phyloP scores from a whole-genome alignment of 2,888 invertebrate species.

The Ptycholaimellus sp. region DNA sequence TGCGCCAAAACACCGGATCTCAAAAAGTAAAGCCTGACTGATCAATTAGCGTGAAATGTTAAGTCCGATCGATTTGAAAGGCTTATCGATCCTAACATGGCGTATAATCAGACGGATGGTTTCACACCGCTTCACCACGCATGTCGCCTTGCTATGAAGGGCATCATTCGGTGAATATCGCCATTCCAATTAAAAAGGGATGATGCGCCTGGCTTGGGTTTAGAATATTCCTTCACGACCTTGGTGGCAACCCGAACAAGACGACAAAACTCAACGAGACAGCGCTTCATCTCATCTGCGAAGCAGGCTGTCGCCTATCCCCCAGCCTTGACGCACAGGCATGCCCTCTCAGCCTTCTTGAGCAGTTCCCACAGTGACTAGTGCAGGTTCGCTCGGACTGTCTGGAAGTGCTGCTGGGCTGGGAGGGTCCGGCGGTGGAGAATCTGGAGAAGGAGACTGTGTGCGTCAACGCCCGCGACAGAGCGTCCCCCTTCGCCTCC shows the following conservation, averaged over 20 bases:
- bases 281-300: conserved; percentile 40
- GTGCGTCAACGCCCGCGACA: conserved; percentile 38
- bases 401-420: conserved; percentile 35
- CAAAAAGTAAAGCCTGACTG: no score
- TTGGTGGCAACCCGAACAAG: conserved; percentile 45
- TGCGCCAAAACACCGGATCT: no score
- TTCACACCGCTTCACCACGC: conserved; percentile 44
- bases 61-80: no score
- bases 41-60: no score
- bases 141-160: conserved; percentile 42
- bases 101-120: conserved; percentile 42
- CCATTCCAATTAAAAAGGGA: no score
- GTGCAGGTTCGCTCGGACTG: conserved; percentile 32
- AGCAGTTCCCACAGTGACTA: conserved; percentile 11
- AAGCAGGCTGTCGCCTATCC: conserved; percentile 24
- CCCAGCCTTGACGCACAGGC: no score
- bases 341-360: no score
- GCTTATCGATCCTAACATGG: conserved; percentile 43
- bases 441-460: conserved; percentile 37
- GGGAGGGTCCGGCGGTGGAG: conserved; percentile 24
- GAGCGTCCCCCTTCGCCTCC: no score
- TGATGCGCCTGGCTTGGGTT: no score
- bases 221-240: conserved; percentile 41
- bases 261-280: conserved; percentile 41
- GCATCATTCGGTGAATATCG: conserved; percentile 38